A percentile compares a stretch with the other conserved stretches of the same genome.
Evolutionary conservation across 2,888 invertebrate genomes (phyloP).

Genomic region (Athalia rosae): DNA sequence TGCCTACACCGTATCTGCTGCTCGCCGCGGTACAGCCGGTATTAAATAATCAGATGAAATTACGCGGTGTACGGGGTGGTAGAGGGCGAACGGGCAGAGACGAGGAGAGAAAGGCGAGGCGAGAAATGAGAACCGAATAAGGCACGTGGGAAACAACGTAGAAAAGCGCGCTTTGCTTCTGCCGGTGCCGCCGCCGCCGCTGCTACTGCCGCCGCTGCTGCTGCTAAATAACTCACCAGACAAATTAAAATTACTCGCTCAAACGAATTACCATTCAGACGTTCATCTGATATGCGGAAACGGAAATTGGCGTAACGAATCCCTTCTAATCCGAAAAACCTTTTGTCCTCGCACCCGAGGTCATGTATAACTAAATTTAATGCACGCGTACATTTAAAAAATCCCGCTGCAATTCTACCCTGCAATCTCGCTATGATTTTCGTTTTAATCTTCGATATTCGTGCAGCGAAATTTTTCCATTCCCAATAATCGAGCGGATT

Average conservation of each 20-base stretch:
- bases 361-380: neutral
- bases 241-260: slow-evolving; percentile 15
- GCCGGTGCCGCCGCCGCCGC: neutral
- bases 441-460: neutral
- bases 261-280: slow-evolving; percentile 1
- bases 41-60: slow-evolving; percentile 29
- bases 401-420: slow-evolving; percentile 2
- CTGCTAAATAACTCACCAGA: slow-evolving; percentile 8
- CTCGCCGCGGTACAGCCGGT: neutral
- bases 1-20: neutral
- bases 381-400: slow-evolving; percentile 30
- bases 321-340: slow-evolving; percentile 23
- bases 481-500: too few species aligned
- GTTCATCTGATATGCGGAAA: slow-evolving; percentile 18
- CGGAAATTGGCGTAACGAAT: slow-evolving; percentile 31
- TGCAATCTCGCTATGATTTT: slow-evolving; percentile 3
- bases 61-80: neutral
- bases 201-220: neutral
- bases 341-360: neutral
- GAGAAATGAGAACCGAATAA: too few species aligned
- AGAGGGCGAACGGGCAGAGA: neutral
- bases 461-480: neutral
- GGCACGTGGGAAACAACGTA: too few species aligned
- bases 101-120: neutral
- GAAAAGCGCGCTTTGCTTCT: too few species aligned